phyloP scores from a whole-genome alignment of 2,113 vertebrate genomes.

The Mustelus asterias region DNA sequence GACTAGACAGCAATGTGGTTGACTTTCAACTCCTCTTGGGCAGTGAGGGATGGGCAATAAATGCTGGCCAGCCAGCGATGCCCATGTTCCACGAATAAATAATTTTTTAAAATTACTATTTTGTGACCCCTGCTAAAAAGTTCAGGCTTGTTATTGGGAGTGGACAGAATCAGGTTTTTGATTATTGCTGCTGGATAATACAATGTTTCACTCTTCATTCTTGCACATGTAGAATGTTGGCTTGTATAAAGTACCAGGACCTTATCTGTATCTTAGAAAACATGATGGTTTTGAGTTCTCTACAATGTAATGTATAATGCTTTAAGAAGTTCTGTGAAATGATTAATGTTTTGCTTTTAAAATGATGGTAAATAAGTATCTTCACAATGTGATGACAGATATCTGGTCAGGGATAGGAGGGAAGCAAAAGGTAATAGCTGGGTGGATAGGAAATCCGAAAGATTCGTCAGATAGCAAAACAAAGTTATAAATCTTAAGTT shows the following conservation, averaged over 20 bases:
- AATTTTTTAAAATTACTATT: background rate
- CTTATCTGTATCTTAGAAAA: background rate
- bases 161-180: background rate
- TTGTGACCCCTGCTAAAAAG: background rate
- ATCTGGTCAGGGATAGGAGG: background rate
- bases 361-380: background rate
- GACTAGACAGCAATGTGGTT: too few species aligned
- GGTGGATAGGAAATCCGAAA: background rate
- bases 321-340: background rate
- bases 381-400: background rate
- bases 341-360: background rate
- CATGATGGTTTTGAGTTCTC: background rate
- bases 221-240: background rate
- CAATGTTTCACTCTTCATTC: background rate
- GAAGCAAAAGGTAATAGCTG: background rate
- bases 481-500: background rate
- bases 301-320: background rate
- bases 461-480: background rate
- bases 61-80: too few species aligned
- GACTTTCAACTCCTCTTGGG: too few species aligned
- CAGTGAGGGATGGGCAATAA: too few species aligned
- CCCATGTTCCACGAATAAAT: too few species aligned
- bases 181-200: background rate
- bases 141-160: background rate
- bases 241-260: background rate